A percentile compares a stretch with the other conserved stretches of the same genome.
Evolutionary conservation across 2,113 vertebrate species (phyloP).

Genomic region (Chloropsis cyanopogon): DNA sequence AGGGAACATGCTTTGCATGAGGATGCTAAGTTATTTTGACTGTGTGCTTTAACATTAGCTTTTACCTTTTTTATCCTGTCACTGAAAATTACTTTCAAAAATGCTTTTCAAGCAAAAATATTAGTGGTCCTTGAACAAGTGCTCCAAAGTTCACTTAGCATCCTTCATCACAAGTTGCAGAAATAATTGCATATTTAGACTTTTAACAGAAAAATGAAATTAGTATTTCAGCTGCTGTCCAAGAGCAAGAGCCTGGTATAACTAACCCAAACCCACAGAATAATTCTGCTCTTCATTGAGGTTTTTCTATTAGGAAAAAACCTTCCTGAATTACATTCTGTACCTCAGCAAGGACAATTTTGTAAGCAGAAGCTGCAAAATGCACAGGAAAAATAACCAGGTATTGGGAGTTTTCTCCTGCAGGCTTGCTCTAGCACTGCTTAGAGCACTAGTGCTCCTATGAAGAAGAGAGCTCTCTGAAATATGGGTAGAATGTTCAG

Average conservation of each 20-base stretch:
- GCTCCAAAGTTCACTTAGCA: neutral
- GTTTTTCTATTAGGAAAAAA: neutral
- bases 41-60: neutral
- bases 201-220: neutral
- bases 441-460: neutral
- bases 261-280: neutral
- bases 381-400: neutral
- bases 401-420: neutral
- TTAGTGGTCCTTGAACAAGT: neutral
- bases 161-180: neutral
- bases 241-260: neutral
- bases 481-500: neutral
- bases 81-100: neutral
- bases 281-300: neutral
- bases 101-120: neutral
- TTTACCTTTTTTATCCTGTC: neutral
- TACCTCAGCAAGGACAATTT: neutral
- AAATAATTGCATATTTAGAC: neutral
- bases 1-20: neutral
- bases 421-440: too few relatives aligned
- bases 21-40: neutral
- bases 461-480: neutral
- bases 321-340: neutral
- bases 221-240: neutral
- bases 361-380: neutral